A percentile compares a stretch with the other conserved stretches of the same genome.
Evolutionary conservation across 2,888 invertebrate genomes (phyloP).

Genomic region (Drosophila borealis): DNA sequence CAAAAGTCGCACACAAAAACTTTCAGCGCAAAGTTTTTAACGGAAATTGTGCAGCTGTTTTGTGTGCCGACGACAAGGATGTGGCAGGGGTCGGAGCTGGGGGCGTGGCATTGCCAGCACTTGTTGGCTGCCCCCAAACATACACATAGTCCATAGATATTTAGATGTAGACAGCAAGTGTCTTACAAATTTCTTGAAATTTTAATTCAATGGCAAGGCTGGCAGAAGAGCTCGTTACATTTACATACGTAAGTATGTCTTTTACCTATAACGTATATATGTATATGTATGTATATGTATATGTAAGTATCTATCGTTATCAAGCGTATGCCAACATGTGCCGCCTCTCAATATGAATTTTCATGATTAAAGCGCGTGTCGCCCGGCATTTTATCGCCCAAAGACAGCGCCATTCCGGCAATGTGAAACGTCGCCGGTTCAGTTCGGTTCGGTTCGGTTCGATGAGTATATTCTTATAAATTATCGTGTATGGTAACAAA

Average conservation of each 20-base stretch:
- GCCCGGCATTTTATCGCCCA: slow-evolving; percentile 58
- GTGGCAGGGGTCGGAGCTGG: not conserved
- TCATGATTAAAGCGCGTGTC: slow-evolving; percentile 75
- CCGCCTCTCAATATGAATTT: slow-evolving; percentile 68
- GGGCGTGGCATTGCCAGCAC: slow-evolving; percentile 24
- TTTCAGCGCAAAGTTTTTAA: slow-evolving; percentile 66
- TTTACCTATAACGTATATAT: slow-evolving; percentile 3
- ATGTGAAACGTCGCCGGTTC: slow-evolving; percentile 25
- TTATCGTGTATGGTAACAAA: slow-evolving; percentile 71
- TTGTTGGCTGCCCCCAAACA: slow-evolving; percentile 48
- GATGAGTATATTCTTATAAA: slow-evolving; percentile 75
- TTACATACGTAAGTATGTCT: slow-evolving; percentile 7
- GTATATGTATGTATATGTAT: not conserved
- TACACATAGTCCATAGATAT: slow-evolving; percentile 32
- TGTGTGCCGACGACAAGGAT: slow-evolving; percentile 55
- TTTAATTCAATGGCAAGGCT: slow-evolving; percentile 65
- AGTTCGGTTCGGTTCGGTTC: slow-evolving; percentile 35
- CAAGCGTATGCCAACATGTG: slow-evolving; percentile 45
- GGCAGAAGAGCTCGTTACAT: slow-evolving; percentile 1
- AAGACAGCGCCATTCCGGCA: slow-evolving; percentile 48
- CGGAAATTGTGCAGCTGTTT: slow-evolving; percentile 79
- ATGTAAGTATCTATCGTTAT: slow-evolving; percentile 30
- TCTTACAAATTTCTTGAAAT: slow-evolving; percentile 66
- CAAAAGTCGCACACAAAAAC: slow-evolving; percentile 75
- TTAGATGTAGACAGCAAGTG: slow-evolving; percentile 32